Percentiles rank a stretch among this genome's conserved stretches.
These are phyloP conservation scores for Luscinia luscinia DNA, from an alignment of 2,797 vertebrate species.

Conservation along the genomic window DNA sequence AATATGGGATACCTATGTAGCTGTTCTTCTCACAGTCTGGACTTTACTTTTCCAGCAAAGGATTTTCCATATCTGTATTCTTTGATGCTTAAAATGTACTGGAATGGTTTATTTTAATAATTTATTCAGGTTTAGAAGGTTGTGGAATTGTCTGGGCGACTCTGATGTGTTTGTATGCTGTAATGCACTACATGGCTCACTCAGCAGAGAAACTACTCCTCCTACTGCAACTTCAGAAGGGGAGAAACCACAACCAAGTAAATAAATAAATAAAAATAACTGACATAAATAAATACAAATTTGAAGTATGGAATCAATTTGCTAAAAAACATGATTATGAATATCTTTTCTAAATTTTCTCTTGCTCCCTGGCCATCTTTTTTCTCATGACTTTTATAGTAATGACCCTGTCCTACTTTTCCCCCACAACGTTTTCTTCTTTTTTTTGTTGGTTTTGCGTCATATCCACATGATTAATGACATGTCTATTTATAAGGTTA, in stretches of 20 bases:
- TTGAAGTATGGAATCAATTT: background rate
- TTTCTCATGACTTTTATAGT: background rate
- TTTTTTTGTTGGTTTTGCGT: background rate
- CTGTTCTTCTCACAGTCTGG: background rate
- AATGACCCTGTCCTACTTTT: background rate
- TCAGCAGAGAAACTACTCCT: background rate
- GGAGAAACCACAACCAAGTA: background rate
- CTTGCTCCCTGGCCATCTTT: background rate
- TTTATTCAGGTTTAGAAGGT: background rate
- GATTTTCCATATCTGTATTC: background rate
- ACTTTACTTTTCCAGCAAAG: background rate
- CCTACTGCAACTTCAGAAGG: background rate
- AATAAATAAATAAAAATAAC: background rate
- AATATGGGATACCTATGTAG: background rate
- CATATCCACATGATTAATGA: background rate
- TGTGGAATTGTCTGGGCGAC: rapidly evolving
- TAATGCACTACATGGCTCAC: background rate
- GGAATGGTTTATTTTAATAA: background rate
- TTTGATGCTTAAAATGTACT: background rate
- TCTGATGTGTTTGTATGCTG: background rate
- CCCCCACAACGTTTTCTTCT: rapidly evolving
- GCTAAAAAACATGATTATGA: background rate
- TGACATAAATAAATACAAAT: background rate
- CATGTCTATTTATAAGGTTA: background rate
- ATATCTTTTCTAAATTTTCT: background rate